Conservation (phyloP, 2,113 vertebrate genomes). For the Puffinus mauretanicus region DNA sequence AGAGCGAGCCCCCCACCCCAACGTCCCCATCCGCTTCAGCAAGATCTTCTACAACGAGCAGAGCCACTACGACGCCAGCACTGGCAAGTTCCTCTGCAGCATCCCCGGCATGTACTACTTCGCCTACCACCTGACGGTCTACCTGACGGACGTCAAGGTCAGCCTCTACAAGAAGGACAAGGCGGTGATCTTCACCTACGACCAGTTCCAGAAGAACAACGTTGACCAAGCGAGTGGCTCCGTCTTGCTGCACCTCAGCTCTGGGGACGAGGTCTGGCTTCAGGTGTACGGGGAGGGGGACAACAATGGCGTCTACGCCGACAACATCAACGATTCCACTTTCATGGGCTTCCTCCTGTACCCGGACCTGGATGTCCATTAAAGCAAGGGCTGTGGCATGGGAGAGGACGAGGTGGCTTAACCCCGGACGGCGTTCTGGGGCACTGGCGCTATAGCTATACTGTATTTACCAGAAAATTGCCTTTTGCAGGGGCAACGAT, state of each 20-base stretch:
- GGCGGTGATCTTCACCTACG: conserved; percentile 77
- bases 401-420: neutral
- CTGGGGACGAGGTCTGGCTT: conserved; percentile 83
- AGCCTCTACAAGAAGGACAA: conserved; percentile 80
- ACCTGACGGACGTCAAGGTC: conserved; percentile 77
- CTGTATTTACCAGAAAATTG: neutral
- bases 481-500: neutral
- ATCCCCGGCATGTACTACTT: conserved; percentile 81
- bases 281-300: conserved; percentile 76
- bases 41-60: conserved; percentile 85
- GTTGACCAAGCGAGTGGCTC: conserved; percentile 83
- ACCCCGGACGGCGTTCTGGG: fast-evolving
- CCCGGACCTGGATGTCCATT: conserved; percentile 59
- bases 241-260: conserved; percentile 71
- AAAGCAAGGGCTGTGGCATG: neutral
- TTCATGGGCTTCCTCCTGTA: conserved; percentile 86
- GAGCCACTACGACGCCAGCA: conserved; percentile 77
- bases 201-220: conserved; percentile 79
- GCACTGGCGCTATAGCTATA: neutral
- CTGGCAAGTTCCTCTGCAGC: conserved; percentile 82
- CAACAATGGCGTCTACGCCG: conserved; percentile 77
- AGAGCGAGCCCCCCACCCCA: conserved; percentile 45
- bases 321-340: conserved; percentile 80
- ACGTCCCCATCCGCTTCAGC: conserved; percentile 80
- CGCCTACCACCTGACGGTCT: conserved; percentile 82